Evolutionary conservation across 2,113 vertebrate genomes (phyloP).

Genomic region (Nothocercus julius): DNA sequence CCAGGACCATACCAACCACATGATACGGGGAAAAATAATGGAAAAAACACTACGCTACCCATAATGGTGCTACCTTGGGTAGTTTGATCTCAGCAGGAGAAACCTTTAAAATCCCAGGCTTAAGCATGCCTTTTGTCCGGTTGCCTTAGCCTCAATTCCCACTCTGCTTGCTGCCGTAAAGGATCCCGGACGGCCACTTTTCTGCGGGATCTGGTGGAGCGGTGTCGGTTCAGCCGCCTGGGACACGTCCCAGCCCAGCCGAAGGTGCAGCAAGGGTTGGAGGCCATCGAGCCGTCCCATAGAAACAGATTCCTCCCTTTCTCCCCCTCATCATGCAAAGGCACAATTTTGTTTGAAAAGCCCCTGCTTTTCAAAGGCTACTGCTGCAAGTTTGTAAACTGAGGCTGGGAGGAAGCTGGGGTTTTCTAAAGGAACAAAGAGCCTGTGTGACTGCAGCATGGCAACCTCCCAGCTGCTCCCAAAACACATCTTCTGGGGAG

Average conservation of each 20-base stretch:
- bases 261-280: not conserved
- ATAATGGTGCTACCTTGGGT: not conserved
- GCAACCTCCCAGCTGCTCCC: not conserved
- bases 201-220: not conserved
- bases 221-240: not conserved
- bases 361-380: not conserved
- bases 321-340: not conserved
- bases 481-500: not conserved
- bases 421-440: not conserved
- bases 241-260: not conserved
- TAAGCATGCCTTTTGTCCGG: not conserved
- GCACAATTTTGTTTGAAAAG: not conserved
- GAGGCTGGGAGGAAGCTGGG: not conserved
- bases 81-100: not conserved
- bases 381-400: not conserved
- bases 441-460: not conserved
- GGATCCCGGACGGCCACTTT: not conserved
- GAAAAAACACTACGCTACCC: not conserved
- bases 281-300: not conserved
- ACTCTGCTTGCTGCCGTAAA: not conserved
- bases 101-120: not conserved
- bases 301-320: not conserved
- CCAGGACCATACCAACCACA: not conserved
- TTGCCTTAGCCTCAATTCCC: not conserved
- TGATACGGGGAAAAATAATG: not conserved